These are phyloP conservation scores for Silurus aristotelis DNA, from an alignment of 2,797 vertebrate species.

Conservation along the genomic window DNA sequence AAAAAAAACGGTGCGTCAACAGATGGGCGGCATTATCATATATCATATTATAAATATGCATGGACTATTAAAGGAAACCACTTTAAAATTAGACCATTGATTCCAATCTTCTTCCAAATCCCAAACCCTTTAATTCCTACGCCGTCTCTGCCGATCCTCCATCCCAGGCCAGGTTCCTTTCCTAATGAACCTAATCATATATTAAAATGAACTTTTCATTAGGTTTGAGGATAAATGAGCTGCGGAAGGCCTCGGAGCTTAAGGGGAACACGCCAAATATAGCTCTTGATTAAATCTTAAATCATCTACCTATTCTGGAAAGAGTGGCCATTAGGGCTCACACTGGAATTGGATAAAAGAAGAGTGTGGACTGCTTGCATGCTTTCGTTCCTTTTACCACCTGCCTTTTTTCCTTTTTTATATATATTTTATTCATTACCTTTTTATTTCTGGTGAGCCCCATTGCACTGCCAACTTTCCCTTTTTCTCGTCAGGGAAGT, in stretches of 20 bases:
- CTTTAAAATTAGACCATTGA: background rate
- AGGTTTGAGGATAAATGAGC: slow-evolving; percentile 75
- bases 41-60: background rate
- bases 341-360: slow-evolving; percentile 64
- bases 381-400: background rate
- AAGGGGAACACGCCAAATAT: slow-evolving; percentile 76
- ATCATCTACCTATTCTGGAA: slow-evolving; percentile 70
- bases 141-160: slow-evolving; percentile 3
- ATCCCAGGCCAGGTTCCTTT: slow-evolving; percentile 43
- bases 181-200: slow-evolving; percentile 79
- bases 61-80: background rate
- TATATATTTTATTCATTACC: slow-evolving; percentile 10
- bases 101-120: background rate
- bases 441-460: slow-evolving; percentile 23
- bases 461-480: slow-evolving; percentile 9
- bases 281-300: slow-evolving; percentile 81
- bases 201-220: slow-evolving; percentile 77
- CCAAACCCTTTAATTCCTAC: background rate
- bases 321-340: slow-evolving; percentile 65
- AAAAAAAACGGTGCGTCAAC: background rate
- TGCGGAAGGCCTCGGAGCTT: slow-evolving; percentile 68
- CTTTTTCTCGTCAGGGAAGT: slow-evolving; percentile 69
- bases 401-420: slow-evolving; percentile 26
- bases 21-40: background rate
- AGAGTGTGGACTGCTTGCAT: slow-evolving; percentile 23